A percentile compares a stretch with the other conserved stretches of the same genome.
Evolutionary conservation across 92 coral and sea anemone species (phyloP).

Genomic region (Micromussa lordhowensis): DNA sequence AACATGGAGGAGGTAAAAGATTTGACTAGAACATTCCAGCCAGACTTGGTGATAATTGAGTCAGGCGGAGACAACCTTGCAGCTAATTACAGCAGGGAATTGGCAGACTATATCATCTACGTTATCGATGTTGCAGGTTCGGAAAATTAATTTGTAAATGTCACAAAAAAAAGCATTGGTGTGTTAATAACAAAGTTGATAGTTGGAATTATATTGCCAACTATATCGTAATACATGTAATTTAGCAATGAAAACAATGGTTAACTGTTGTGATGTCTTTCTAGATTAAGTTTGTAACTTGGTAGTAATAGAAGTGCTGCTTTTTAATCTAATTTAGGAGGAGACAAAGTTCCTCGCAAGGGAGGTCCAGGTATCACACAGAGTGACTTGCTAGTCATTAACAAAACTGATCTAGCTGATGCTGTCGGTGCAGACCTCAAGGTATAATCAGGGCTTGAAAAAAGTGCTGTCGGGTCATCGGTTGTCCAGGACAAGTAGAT

Average conservation of each 20-base stretch:
- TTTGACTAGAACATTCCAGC: slow-evolving; percentile 68
- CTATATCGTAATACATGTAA: too few relatives aligned
- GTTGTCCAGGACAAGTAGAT: too few relatives aligned
- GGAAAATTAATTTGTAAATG: neutral
- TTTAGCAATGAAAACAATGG: neutral
- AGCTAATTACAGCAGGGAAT: slow-evolving; percentile 76
- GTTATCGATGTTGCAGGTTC: slow-evolving; percentile 80
- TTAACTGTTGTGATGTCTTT: too few relatives aligned
- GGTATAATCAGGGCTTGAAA: too few relatives aligned
- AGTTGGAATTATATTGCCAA: too few relatives aligned
- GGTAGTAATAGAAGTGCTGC: neutral
- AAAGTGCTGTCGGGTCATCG: too few relatives aligned
- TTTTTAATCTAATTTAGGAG: slow-evolving; percentile 35
- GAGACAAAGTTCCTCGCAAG: slow-evolving; percentile 81
- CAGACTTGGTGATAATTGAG: slow-evolving; percentile 78
- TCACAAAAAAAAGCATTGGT: too few relatives aligned
- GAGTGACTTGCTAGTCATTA: slow-evolving; percentile 72
- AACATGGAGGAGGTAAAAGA: slow-evolving; percentile 81
- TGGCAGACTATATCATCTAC: slow-evolving; percentile 77
- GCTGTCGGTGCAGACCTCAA: slow-evolving; percentile 78
- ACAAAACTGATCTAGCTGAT: slow-evolving; percentile 77
- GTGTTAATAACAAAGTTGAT: too few relatives aligned
- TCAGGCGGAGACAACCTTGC: slow-evolving; percentile 81
- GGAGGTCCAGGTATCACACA: slow-evolving; percentile 84
- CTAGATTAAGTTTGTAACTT: too few relatives aligned